Evolutionary conservation across 2,113 vertebrate species (phyloP), one percentile per base, ranked within the genome.

Genomic region (Chaenocephalus aceratus): DNA sequence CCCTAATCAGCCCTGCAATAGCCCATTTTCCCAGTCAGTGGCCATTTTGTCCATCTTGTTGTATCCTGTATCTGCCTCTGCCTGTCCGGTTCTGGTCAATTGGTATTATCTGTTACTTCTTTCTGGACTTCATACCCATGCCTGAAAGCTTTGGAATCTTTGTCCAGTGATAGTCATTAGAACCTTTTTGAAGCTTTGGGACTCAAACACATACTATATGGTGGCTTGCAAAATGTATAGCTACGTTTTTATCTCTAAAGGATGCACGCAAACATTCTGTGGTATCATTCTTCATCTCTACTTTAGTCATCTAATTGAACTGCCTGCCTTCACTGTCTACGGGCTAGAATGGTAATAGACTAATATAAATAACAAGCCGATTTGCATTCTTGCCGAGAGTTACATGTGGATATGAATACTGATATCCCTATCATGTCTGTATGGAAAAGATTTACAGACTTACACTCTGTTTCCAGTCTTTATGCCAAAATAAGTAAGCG

Each of bases 401-500:
- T 59, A 59, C 3, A 59, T 62, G 16, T 13, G 16, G 6, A 59
- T 62, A 16, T 13, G 36, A 15, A 1, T 59, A 59, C 15, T 59
- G 57, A 9, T 34, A 59, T 14, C 14, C 2, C 57, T 16, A 13
- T 59, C 36, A 41, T 41, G 36, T 7, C 36, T 41, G 36, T 41
- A 41, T 41, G 36, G 36, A 7, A 46, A 57, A 45, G 3, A 46
- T 34, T 21, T 21, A 21, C 21, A 21, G 21, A 15, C 11, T 13
- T 57, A 1, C 18, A 0, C 9, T 10, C 36, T n/a, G 15, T 49
- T 72, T 36, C 0, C 12, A n/a, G 49, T 34, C 7, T 65, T 56
- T 7, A 34, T 75, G 61, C 44, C 48, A 56, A 45, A 36, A 15
- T 64, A 56, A n/a, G 51, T 64, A 34, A 75, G 49, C 34, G 18